Base-by-base conservation (phyloP, 2,888 invertebrate genomes). In the Apotomis capreana region DNA sequence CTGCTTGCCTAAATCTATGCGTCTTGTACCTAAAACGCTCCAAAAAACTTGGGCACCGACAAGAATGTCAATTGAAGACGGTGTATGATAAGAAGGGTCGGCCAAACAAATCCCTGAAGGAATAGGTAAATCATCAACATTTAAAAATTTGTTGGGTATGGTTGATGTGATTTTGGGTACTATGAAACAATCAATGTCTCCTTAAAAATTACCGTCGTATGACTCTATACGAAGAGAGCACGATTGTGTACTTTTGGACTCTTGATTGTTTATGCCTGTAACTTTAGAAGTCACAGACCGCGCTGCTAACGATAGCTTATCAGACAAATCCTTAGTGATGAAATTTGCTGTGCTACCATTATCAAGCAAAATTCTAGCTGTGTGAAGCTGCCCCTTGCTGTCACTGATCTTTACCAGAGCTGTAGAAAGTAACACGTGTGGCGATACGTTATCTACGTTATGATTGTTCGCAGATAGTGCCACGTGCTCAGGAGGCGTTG, bases 191-290 rank as follows among this genome's bases (percentile, higher is more conserved):
- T 57, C 57, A 36, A 57, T 3, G 5, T 57, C 36, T 9, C 26
- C 10, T 36, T 36, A 36, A 13, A 36, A 57, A 36, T 57, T 36
- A 36, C 57, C 36, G 36, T 57, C 26, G 6, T 36, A 36, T 36
- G 57, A 57, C 8, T 57, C 10, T 10, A 57, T 10, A 10, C 36
- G 26, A 26, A 57, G 26, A 36, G 26, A 36, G 57, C 57, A 57
- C 9, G 26, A 57, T 57, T 57, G 57, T 57, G 57, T 57, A 10
- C 57, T 57, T 57, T 57, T 57, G 9, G 26, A 26, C 26, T 10
- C 26, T 57, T 57, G 57, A 57, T 57, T 57, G 57, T 36, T 36
- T 26, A 57, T 57, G 36, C 57, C 57, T 57, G 57, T 36, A 36
- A 57, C 36, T 15, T 26, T 57, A 9, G 57, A 57, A 4, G 5